These are phyloP conservation scores for Heliconius sara DNA, from an alignment of 2,888 invertebrate genomes.

Conservation along the genomic window DNA sequence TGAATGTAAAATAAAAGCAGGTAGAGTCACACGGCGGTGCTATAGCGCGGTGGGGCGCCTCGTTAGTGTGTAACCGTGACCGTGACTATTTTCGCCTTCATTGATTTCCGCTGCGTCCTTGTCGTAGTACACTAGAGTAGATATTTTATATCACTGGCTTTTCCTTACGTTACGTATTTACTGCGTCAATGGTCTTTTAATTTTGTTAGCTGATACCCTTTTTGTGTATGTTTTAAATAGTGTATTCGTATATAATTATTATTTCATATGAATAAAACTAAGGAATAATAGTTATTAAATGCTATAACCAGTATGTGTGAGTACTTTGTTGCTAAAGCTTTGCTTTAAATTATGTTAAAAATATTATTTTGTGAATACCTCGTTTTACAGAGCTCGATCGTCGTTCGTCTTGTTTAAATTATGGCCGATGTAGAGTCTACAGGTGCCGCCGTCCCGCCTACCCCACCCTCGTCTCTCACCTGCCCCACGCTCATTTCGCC, in stretches of 20 bases:
- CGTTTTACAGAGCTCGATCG: background rate
- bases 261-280: background rate
- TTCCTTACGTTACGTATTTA: background rate
- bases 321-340: too few species aligned
- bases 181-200: background rate
- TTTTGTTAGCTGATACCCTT: background rate
- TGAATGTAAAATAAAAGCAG: background rate
- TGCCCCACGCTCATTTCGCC: slow-evolving; percentile 20
- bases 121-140: slow-evolving; percentile 31
- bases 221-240: background rate
- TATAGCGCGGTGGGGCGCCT: background rate
- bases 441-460: background rate
- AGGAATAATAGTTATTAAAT: background rate
- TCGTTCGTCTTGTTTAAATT: background rate
- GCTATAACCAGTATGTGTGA: background rate
- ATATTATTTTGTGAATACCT: background rate
- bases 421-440: slow-evolving; percentile 8
- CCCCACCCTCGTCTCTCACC: background rate
- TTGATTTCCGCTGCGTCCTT: slow-evolving; percentile 46
- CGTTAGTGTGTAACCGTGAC: slow-evolving; percentile 43
- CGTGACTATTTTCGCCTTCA: slow-evolving; percentile 44
- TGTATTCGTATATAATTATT: background rate
- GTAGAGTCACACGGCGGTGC: background rate
- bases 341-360: background rate
- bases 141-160: background rate